Conservation (phyloP, 1,140 invertebrate species). For the Ceratina japonica region DNA sequence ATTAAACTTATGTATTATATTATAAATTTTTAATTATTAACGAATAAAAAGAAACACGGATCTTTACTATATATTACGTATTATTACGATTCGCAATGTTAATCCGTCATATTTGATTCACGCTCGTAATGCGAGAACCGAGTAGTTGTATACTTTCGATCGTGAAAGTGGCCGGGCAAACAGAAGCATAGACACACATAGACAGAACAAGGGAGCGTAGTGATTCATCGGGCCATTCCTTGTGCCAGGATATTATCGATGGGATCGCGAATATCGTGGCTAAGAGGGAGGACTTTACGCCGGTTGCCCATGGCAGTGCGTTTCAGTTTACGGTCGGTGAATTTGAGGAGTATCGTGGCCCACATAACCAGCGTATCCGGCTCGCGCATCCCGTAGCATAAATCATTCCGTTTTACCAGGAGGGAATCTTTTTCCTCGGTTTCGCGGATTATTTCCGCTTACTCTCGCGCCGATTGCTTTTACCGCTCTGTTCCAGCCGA, state of each 20-base stretch:
- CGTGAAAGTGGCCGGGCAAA: background rate
- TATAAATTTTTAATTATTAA: too few relatives aligned
- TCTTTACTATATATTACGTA: too few relatives aligned
- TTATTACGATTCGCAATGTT: too few relatives aligned
- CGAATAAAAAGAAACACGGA: too few relatives aligned
- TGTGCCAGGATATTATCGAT: slow-evolving; percentile 1
- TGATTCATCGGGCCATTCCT: slow-evolving; percentile 31
- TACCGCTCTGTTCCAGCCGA: slow-evolving; percentile 24
- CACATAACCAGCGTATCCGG: slow-evolving; percentile 59
- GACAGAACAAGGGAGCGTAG: background rate
- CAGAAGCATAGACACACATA: background rate
- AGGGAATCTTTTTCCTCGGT: background rate
- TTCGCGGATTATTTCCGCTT: slow-evolving; percentile 32
- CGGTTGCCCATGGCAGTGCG: slow-evolving; percentile 60
- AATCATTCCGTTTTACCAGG: slow-evolving; percentile 15
- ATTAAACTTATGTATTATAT: too few relatives aligned
- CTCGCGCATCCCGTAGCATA: slow-evolving; percentile 33
- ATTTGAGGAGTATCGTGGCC: slow-evolving; percentile 63
- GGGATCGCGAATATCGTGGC: slow-evolving; percentile 17
- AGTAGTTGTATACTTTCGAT: background rate
- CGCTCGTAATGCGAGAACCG: background rate
- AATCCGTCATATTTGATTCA: too few relatives aligned
- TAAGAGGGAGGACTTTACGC: slow-evolving; percentile 58
- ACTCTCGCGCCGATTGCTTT: slow-evolving; percentile 13
- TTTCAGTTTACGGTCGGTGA: slow-evolving; percentile 64